These are phyloP conservation scores for Drosophila ogumai DNA, from an alignment of 1,140 invertebrate species.

Conservation along the genomic window DNA sequence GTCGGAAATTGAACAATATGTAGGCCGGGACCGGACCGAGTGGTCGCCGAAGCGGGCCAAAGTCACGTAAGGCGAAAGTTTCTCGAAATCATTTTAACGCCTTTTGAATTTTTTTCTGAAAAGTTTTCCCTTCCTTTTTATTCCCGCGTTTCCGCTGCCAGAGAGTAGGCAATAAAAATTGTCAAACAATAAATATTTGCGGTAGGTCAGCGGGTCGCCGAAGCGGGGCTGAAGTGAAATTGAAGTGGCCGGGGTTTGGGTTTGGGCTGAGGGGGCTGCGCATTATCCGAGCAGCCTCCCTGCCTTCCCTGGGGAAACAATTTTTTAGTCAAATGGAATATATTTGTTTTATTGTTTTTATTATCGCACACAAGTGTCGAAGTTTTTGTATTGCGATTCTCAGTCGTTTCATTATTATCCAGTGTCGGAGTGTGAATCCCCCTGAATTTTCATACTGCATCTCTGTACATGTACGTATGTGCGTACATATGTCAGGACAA, in stretches of 20 bases:
- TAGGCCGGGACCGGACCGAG: conserved; percentile 41
- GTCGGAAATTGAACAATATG: conserved; percentile 66
- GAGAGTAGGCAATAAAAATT: conserved; percentile 80
- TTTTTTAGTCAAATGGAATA: conserved; percentile 41
- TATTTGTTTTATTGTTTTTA: conserved; percentile 61
- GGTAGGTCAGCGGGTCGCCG: conserved; percentile 51
- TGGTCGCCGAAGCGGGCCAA: conserved; percentile 36
- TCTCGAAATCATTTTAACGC: conserved; percentile 78
- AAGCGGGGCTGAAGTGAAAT: conserved; percentile 6
- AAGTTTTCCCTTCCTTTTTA: conserved; percentile 42
- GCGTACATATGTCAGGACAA: background rate
- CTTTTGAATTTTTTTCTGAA: conserved; percentile 74
- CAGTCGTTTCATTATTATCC: conserved; percentile 34
- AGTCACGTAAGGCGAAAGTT: conserved; percentile 79
- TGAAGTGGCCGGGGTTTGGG: background rate
- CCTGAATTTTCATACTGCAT: conserved; percentile 7
- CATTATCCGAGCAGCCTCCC: conserved; percentile 12
- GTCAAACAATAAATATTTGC: conserved; percentile 80
- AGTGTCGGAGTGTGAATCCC: conserved; percentile 20
- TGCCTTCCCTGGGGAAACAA: conserved; percentile 11
- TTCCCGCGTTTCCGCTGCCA: conserved; percentile 32
- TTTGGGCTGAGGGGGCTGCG: background rate
- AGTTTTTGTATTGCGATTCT: conserved; percentile 26
- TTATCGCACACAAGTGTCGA: conserved; percentile 44
- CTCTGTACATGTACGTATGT: background rate